A percentile compares a stretch with the other conserved stretches of the same genome.
These are phyloP conservation scores for Hesperophylax magnus DNA, from an alignment of 1,140 invertebrate genomes.

Conservation along the genomic window DNA sequence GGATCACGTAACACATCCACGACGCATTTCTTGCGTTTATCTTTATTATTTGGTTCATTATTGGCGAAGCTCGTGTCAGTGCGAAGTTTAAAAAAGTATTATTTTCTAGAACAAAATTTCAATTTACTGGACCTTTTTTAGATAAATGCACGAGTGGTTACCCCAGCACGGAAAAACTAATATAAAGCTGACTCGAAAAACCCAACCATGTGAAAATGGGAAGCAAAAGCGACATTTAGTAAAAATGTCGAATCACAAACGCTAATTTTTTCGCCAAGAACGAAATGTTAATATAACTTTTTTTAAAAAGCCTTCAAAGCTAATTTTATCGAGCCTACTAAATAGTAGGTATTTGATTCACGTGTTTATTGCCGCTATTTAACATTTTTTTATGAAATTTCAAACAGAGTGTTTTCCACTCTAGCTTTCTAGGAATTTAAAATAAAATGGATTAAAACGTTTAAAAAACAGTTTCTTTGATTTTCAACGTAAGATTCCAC, in stretches of 20 bases:
- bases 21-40: too few species aligned
- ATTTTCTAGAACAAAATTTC: too few species aligned
- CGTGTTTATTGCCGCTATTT: background rate
- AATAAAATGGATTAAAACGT: too few species aligned
- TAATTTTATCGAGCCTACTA: conserved; percentile 23
- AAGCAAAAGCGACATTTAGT: background rate
- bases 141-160: background rate
- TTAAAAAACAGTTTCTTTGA: too few species aligned
- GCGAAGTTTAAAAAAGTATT: too few species aligned
- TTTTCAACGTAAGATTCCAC: too few species aligned
- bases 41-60: too few species aligned
- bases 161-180: conserved; percentile 14
- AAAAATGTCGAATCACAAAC: background rate
- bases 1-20: too few species aligned
- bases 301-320: background rate
- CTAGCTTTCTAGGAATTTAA: background rate
- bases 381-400: background rate
- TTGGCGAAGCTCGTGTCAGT: too few species aligned
- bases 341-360: background rate
- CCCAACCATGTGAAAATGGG: background rate
- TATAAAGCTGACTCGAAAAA: background rate
- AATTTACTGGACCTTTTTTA: background rate
- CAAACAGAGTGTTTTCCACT: background rate
- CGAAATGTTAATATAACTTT: background rate
- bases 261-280: background rate